Base-by-base conservation (phyloP, 2,113 vertebrate genomes). In the Corydoras sp. region DNA sequence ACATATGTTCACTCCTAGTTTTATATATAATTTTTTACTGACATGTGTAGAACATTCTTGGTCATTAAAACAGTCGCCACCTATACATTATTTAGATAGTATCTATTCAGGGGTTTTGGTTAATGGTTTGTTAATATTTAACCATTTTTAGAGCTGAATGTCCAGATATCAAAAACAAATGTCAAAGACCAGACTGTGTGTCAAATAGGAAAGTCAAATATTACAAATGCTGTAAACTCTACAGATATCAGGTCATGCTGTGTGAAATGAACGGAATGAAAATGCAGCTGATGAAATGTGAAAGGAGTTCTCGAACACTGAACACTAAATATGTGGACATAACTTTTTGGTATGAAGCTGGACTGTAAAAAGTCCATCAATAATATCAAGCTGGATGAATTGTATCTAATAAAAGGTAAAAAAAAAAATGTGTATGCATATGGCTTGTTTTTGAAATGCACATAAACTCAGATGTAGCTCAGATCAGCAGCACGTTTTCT, bases 331-430 rank as follows among this genome's bases (percentile, higher is more conserved):
- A 30, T 56, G n/a, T 73, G 64, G 58, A 60, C 48, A 50, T 71
- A n/a, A 67, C 58, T 12, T 70, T 53, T 74, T 71, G 35, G 35
- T 67, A 18, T 58, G 35, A 43, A 43, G 35, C 35, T 43, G 35
- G 35, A 43, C 35, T 43, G 35, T 43, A 43, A 43, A 43, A 43
- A 43, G 12, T 75, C 51, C 69, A 35, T 60, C 56, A 60, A 56
- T 24, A 49, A 65, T 72, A 72, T 69, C 24, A n/a, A 65, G 18
- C 69, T 77, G 63, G 62, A 65, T 72, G 58, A 71, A 63, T 30
- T 80, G 76, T 73, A 78, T 66, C 73, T 65, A 73, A 64, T 67
- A 66, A 69, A 65, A 66, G 56, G 29, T 18, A 59, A 32, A 48
- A 58, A 66, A 61, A n/a, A 32, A 62, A 9, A 51, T 74, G 51